Conservation (phyloP, 2,113 vertebrate genomes). For the Entelurus aequoreus region DNA sequence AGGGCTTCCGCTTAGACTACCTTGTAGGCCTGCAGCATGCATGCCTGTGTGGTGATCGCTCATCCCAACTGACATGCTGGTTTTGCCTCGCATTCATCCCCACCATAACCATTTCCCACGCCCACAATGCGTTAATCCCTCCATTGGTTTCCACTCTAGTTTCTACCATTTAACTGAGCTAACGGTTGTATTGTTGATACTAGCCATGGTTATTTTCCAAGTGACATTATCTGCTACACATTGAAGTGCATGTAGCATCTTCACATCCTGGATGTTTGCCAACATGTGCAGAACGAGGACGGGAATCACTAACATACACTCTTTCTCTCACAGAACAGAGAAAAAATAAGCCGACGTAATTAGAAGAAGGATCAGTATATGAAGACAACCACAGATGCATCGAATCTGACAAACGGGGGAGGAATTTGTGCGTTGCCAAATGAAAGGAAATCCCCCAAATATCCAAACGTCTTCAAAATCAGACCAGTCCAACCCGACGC, state of each 20-base stretch:
- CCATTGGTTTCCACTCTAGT: conserved; percentile 19
- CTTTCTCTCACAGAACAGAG: conserved; percentile 57
- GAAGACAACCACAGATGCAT: conserved; percentile 43
- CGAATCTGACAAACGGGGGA: conserved; percentile 34
- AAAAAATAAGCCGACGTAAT: conserved; percentile 59
- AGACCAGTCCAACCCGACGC: conserved; percentile 24
- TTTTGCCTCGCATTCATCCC: conserved; percentile 38
- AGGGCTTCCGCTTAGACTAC: conserved; percentile 63
- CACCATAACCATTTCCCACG: conserved; percentile 25
- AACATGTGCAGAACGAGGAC: too few species aligned
- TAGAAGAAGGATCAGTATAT: conserved; percentile 26
- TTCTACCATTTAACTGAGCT: conserved; percentile 16
- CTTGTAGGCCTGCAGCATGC: conserved; percentile 49
- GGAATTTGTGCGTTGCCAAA: conserved; percentile 34
- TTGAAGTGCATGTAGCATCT: neutral
- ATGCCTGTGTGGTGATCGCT: conserved; percentile 60
- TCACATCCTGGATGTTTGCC: neutral
- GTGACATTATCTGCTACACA: conserved; percentile 12
- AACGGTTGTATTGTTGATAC: conserved; percentile 20
- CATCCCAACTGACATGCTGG: conserved; percentile 30
- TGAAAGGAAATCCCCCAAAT: conserved; percentile 29
- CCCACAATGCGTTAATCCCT: conserved; percentile 7
- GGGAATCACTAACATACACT: neutral
- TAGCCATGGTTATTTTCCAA: neutral
- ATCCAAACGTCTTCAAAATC: conserved; percentile 12